Evolutionary conservation across 1,140 invertebrate genomes (phyloP), one percentile per base, ranked within the genome.

Genomic region (Phymorhynchus buccinoides): DNA sequence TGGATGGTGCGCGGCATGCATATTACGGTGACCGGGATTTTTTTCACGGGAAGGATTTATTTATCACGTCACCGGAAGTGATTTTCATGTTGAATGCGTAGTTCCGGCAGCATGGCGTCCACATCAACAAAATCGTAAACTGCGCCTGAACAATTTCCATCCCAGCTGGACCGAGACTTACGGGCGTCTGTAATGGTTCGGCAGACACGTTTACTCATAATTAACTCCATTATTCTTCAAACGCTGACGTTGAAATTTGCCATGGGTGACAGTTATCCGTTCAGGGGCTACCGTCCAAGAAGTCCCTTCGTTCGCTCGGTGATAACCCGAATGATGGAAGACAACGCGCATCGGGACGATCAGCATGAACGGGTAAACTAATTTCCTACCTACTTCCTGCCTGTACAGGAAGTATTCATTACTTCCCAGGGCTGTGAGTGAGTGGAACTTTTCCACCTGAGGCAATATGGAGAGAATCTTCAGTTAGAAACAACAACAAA

Each of bases 361-460:
- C 83, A 68, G 75, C 86, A 87, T 66, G 84, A 80, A 68, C 83
- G 83, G 32, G 86, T 87, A 79, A 83, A n/a, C n/a, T n/a, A n/a
- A n/a, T n/a, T n/a, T n/a, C n/a, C n/a, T n/a, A n/a, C n/a, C n/a
- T n/a, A n/a, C n/a, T n/a, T n/a, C n/a, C n/a, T n/a, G n/a, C n/a
- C n/a, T n/a, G n/a, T n/a, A n/a, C n/a, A n/a, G n/a, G n/a, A n/a
- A n/a, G n/a, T n/a, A n/a, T n/a, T n/a, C 22, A 62, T 12, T 35
- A 37, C 7, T 18, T 6, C 7, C 7, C 7, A 71, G 7, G 66
- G n/a, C n/a, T n/a, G n/a, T n/a, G n/a, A n/a, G n/a, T n/a, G n/a
- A n/a, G n/a, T n/a, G n/a, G n/a, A n/a, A n/a, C n/a, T n/a, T n/a
- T n/a, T n/a, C n/a, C n/a, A n/a, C n/a, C n/a, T n/a, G n/a, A n/a